phyloP scores from a whole-genome alignment of 2,113 vertebrate genomes.

The Acrocephalus arundinaceus region DNA sequence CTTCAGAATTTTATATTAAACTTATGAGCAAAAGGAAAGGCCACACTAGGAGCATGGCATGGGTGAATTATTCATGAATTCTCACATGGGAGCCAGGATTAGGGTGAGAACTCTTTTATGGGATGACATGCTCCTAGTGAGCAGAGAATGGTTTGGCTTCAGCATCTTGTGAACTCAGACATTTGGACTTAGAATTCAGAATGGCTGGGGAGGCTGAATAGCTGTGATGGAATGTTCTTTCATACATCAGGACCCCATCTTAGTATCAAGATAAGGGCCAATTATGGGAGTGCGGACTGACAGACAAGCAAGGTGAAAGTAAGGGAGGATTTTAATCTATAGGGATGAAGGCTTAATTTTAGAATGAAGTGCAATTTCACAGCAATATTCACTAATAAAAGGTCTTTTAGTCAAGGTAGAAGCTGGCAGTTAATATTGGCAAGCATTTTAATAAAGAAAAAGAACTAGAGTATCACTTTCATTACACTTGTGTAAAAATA shows the following conservation, averaged over 20 bases:
- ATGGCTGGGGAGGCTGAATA: neutral
- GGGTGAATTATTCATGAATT: neutral
- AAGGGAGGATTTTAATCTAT: neutral
- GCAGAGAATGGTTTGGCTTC: neutral
- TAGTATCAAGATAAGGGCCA: neutral
- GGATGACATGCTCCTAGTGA: neutral
- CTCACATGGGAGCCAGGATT: neutral
- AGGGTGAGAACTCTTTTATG: neutral
- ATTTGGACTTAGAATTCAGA: neutral
- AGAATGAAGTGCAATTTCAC: neutral
- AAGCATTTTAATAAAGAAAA: neutral
- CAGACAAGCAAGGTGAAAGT: neutral
- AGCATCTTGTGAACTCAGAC: neutral
- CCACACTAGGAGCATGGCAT: neutral
- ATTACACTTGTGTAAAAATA: neutral
- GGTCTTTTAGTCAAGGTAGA: neutral
- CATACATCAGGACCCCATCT: neutral
- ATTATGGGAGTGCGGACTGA: neutral
- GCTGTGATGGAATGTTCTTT: neutral
- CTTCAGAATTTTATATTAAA: neutral
- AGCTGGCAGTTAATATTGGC: neutral
- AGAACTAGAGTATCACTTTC: neutral
- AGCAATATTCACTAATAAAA: neutral
- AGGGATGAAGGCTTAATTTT: neutral
- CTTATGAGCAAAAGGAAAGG: neutral